phyloP scores from a whole-genome alignment of 2,113 vertebrate species.

The Noctilio leporinus region DNA sequence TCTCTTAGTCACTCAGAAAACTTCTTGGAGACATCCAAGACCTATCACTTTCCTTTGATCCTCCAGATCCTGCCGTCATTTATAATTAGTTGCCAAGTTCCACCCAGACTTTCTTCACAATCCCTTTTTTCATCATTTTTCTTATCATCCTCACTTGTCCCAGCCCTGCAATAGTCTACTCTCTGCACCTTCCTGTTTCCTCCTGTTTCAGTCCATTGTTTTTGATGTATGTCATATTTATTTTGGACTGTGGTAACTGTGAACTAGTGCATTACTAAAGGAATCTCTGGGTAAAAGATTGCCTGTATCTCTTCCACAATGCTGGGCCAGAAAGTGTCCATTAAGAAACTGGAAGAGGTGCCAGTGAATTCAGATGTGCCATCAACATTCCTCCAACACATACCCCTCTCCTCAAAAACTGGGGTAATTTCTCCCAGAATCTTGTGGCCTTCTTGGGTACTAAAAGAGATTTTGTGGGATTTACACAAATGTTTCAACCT shows the following conservation, averaged over 20 bases:
- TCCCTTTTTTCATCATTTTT: not conserved
- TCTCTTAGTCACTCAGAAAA: not conserved
- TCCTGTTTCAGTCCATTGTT: not conserved
- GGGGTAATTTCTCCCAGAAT: not conserved
- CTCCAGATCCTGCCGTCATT: accelerated
- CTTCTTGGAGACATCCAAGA: not conserved
- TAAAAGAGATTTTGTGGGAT: not conserved
- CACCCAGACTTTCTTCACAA: not conserved
- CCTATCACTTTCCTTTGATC: not conserved
- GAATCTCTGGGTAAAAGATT: not conserved
- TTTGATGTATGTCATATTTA: not conserved
- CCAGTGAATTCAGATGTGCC: not conserved
- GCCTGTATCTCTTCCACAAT: not conserved
- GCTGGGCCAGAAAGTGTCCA: not conserved
- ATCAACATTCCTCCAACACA: not conserved
- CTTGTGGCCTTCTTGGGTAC: not conserved
- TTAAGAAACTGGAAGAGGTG: not conserved
- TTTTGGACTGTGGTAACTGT: not conserved
- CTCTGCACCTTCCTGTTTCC: not conserved
- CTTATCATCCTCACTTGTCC: not conserved
- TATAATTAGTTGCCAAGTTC: not conserved
- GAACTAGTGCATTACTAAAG: not conserved
- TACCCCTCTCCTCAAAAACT: not conserved
- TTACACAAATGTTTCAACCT: not conserved
- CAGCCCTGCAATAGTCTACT: not conserved